Base-by-base conservation (phyloP, 1,140 invertebrate genomes). In the Zophobas morio region DNA sequence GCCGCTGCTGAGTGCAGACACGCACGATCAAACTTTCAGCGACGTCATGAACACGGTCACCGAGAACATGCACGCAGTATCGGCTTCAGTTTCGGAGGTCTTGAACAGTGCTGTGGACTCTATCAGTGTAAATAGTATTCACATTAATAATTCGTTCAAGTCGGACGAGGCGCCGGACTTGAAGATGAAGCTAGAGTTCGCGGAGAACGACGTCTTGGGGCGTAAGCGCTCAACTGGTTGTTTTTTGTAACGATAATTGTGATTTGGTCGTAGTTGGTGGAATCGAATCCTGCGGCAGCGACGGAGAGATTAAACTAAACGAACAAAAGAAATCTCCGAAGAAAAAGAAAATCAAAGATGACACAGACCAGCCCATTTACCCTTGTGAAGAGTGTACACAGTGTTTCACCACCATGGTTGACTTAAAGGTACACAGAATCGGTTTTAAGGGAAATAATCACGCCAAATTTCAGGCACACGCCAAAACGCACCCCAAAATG, bases 261-360 rank as follows among this genome's bases (percentile, higher is more conserved):
- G 37, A 47, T 0, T 71, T 46, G 2, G 47, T 71, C 39, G 34
- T 6, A n/a, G 2, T 32, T 5, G 42, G 73, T 74, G 32, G 73
- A 60, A 6, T 42, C 40, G 73, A 57, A 40, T 60, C 54, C 1
- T 56, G 42, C 33, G 73, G 54, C 2, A 47, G 54, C 53, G 73
- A 74, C 36, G 1, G 33, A 20, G 54, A 74, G 33, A 34, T 6
- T 40, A 63, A 53, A 40, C n/a, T 33, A 56, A 74, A 39, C 47
- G 76, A 75, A 37, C 40, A 37, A 33, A 75, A 20, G 86, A 20
- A 79, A 86, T 85, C 82, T 85, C 86, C 83, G 77, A 77, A 79
- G 46, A 78, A 79, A 34, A 35, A 35, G 37, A 63, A 86, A 84
- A 53, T 54, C 77, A 76, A 75, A 63, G 82, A 83, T 77, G 82